Base-by-base conservation (phyloP, 2,888 invertebrate species). In the Drosophila monieri region DNA sequence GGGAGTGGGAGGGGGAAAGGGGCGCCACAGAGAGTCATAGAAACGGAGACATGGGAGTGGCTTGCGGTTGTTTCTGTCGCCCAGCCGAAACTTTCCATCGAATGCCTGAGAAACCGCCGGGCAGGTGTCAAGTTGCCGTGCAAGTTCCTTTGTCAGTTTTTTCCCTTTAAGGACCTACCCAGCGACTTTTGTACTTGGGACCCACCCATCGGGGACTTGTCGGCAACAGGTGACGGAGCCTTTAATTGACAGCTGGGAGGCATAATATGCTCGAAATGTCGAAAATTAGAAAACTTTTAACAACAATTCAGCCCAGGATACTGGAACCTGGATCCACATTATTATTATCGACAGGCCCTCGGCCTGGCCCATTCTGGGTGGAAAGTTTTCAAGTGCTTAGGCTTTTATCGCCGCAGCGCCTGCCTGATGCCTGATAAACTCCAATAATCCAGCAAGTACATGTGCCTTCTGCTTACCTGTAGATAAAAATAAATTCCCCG, bases 281-380 rank as follows among this genome's bases (percentile, higher is more conserved):
- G 84, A 81, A 86, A 84, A 85, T 86, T 86, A 86, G 87, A 85
- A 85, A 85, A 85, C 85, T 85, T 86, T 85, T 85, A 85, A 79
- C 86, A 86, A 80, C 78, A 80, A 80, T 78, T 76, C 44, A 25
- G 49, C 27, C 27, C 30, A 15, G 35, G 6, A 32, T 9, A n/a
- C 43, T 15, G 35, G n/a, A 35, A n/a, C n/a, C 35, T 6, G 9
- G 55, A 53, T 59, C 78, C 46, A 70, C 85, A 72, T 79, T 76
- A 79, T 79, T 77, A 85, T 85, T 85, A 80, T 80, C 81, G 79
- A 62, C 79, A 73, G 55, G 53, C 32, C 18, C 21, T 21, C 18
- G 25, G 23, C 43, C 21, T 37, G 43, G 44, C 15, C n/a, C 21
- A 48, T 66, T 18, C 39, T 32, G 52, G 44, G 9, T 55, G 62